A percentile compares a stretch with the other conserved stretches of the same genome.
These are phyloP conservation scores for Rhinolophus sinicus DNA, from an alignment of 2,113 vertebrate genomes.

Conservation along the genomic window DNA sequence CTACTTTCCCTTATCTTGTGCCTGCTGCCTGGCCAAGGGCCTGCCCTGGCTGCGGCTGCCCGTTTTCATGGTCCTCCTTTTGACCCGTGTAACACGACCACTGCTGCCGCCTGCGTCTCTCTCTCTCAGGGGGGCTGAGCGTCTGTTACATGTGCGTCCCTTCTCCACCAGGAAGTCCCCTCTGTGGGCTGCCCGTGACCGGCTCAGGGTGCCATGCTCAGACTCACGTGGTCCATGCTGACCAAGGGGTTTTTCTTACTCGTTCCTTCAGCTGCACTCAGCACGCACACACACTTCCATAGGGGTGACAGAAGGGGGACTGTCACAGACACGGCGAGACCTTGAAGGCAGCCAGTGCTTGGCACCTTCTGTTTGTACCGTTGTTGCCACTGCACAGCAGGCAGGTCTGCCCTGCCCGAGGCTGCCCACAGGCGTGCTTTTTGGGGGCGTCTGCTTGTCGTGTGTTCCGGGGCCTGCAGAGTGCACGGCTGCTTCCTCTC, in stretches of 20 bases:
- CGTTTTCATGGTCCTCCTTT: not conserved
- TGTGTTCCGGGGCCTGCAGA: not conserved
- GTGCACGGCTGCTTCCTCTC: not conserved
- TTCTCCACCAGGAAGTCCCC: too few relatives aligned
- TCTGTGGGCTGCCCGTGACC: rapidly evolving
- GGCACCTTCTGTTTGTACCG: not conserved
- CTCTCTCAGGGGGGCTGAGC: not conserved
- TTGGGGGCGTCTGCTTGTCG: rapidly evolving
- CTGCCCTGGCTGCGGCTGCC: not conserved
- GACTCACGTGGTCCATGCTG: rapidly evolving
- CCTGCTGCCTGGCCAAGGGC: not conserved
- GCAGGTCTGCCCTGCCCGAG: too few relatives aligned
- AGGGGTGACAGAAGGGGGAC: rapidly evolving
- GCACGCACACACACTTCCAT: rapidly evolving
- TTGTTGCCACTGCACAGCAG: too few relatives aligned
- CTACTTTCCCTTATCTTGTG: too few relatives aligned
- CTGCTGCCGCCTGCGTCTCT: rapidly evolving
- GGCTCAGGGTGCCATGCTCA: not conserved
- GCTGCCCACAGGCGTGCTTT: not conserved
- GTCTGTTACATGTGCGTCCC: rapidly evolving
- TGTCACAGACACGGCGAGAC: rapidly evolving
- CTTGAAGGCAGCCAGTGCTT: not conserved
- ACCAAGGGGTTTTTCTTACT: too few relatives aligned
- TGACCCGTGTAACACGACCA: rapidly evolving
- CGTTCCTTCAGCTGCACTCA: not conserved